These are phyloP conservation scores for Macrostomum lignano DNA, from an alignment of 1,140 invertebrate genomes.

Conservation along the genomic window DNA sequence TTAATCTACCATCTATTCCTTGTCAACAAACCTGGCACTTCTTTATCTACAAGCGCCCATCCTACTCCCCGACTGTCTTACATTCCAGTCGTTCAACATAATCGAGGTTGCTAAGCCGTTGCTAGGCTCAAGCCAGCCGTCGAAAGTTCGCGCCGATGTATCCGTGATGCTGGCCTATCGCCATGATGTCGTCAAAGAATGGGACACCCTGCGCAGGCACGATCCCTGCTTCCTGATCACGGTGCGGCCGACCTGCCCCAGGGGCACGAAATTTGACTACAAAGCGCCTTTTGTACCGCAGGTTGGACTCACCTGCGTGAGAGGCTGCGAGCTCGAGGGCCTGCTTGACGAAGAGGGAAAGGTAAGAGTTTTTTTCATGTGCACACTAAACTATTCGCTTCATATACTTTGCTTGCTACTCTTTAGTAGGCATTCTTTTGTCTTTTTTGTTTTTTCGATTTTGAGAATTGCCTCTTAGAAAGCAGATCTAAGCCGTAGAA, in stretches of 20 bases:
- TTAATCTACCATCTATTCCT: no score
- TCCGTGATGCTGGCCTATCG: slow-evolving; percentile 55
- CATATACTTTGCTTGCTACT: no score
- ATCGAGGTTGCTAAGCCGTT: slow-evolving; percentile 32
- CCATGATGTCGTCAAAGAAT: slow-evolving; percentile 68
- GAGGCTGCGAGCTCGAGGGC: slow-evolving; percentile 92
- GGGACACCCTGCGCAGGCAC: slow-evolving; percentile 76
- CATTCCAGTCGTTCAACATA: slow-evolving; percentile 6
- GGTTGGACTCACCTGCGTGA: slow-evolving; percentile 59
- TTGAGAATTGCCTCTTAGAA: no score
- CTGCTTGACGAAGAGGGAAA: slow-evolving; percentile 81
- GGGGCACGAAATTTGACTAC: slow-evolving; percentile 34
- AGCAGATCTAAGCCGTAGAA: no score
- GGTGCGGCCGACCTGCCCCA: slow-evolving; percentile 47
- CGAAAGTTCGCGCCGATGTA: slow-evolving; percentile 67
- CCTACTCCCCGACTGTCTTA: no score
- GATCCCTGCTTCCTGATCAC: slow-evolving; percentile 88
- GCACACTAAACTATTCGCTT: no score
- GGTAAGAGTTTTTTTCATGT: no score
- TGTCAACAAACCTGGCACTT: no score
- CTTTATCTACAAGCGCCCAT: no score
- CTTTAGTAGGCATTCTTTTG: no score
- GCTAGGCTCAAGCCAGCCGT: slow-evolving; percentile 63
- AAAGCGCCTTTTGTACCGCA: slow-evolving; percentile 21
- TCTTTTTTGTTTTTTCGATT: no score